Conservation (phyloP, 2,797 vertebrate species). For the Brachymystax lenok region DNA sequence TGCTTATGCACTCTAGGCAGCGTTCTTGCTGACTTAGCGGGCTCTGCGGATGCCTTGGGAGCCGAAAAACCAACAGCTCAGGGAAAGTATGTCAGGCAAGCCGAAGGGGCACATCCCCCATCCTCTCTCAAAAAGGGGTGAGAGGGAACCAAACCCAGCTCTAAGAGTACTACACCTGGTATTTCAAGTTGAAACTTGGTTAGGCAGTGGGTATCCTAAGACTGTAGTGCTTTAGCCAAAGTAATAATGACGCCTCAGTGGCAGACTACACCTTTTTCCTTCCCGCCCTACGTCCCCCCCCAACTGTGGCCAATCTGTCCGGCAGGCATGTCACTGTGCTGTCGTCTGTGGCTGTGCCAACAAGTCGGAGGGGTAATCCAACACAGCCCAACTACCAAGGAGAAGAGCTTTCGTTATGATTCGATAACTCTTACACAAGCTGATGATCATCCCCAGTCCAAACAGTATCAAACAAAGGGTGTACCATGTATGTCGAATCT, state of each 20-base stretch:
- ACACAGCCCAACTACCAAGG: not conserved
- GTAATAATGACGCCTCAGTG: not conserved
- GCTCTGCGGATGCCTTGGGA: constrained; percentile 59
- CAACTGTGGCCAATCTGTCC: constrained; percentile 75
- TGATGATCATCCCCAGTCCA: not conserved
- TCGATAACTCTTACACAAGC: not conserved
- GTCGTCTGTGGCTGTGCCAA: constrained; percentile 48
- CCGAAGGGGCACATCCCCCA: constrained; percentile 29
- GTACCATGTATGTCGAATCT: not conserved
- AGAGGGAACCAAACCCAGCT: not conserved
- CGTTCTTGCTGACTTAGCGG: constrained; percentile 73
- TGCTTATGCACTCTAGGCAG: constrained; percentile 65
- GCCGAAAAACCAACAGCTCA: constrained; percentile 34
- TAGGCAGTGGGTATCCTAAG: not conserved
- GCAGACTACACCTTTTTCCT: constrained; percentile 29
- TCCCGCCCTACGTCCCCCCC: constrained; percentile 45
- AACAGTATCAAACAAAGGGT: not conserved
- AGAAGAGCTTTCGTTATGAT: not conserved
- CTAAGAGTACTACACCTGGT: not conserved
- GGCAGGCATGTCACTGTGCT: constrained; percentile 64
- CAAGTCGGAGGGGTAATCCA: constrained; percentile 39
- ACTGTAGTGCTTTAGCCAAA: not conserved
- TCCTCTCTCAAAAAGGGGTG: constrained; percentile 19
- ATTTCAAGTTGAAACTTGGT: not conserved
- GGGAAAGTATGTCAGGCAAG: constrained; percentile 67